Evolutionary conservation across 2,797 vertebrate genomes (phyloP).

Genomic region (Chromobotia macracanthus): DNA sequence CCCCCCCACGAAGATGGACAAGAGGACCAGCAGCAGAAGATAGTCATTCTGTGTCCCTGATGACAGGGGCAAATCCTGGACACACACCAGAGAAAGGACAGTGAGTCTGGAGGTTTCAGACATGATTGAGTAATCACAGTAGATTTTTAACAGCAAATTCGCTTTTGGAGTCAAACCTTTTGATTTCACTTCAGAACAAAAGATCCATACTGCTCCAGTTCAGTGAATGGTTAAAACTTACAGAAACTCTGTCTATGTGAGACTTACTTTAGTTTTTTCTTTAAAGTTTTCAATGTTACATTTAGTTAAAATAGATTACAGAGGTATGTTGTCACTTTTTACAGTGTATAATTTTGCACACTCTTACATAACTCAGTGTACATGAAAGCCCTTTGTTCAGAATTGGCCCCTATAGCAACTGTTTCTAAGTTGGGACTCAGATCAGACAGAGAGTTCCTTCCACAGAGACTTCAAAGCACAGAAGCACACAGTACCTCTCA

Average conservation of each 20-base stretch:
- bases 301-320: too few species aligned
- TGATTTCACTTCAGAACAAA: constrained; percentile 14
- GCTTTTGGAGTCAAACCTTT: not conserved
- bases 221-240: not conserved
- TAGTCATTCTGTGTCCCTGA: constrained; percentile 82
- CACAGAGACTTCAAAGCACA: constrained; percentile 56
- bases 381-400: constrained; percentile 31
- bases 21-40: constrained; percentile 86
- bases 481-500: constrained; percentile 40
- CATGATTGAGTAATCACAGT: not conserved
- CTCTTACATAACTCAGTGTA: not conserved
- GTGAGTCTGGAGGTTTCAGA: too few species aligned
- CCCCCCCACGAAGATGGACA: constrained; percentile 89
- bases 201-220: not conserved
- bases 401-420: not conserved
- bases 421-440: constrained; percentile 42
- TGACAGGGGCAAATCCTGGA: constrained; percentile 70
- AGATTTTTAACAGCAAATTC: constrained; percentile 28
- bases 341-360: too few species aligned
- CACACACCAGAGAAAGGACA: constrained; percentile 18
- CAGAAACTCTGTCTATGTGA: not conserved
- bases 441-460: constrained; percentile 48
- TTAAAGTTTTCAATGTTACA: too few species aligned
- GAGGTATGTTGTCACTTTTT: too few species aligned
- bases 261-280: too few species aligned